Base-by-base conservation (phyloP, 1,140 invertebrate genomes). In the Argopecten irradians region DNA sequence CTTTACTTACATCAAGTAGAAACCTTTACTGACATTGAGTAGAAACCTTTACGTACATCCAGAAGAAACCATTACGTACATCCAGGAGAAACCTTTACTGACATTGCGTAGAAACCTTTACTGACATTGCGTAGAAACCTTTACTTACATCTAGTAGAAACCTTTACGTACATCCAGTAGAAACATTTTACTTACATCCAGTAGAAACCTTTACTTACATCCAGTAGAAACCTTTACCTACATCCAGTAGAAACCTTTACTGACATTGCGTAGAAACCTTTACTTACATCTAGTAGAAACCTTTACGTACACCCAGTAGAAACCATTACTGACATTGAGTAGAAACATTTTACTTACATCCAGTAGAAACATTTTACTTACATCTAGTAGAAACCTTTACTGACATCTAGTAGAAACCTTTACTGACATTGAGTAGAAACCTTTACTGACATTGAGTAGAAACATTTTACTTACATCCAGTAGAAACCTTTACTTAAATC, bases 271-370 rank as follows among this genome's bases (percentile, higher is more conserved):
- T 8, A 82, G 71, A 19, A 82, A 82, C 22, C 13, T 5, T 7
- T 43, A 87, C 36, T 87, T 87, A 87, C 86, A 34, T 87, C 83
- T 1, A 87, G 41, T 0, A 88, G 83, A 41, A 88, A 88, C 22
- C 85, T 34, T 41, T 85, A 86, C 34, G 55, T 86, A 86, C 86
- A 36, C 71, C 82, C 9, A 86, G 35, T 1, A 87, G 71, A 82
- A 87, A 87, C 28, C 83, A n/a, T n/a, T n/a, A n/a, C n/a, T n/a
- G n/a, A n/a, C n/a, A n/a, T n/a, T n/a, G n/a, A n/a, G n/a, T n/a
- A n/a, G n/a, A n/a, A n/a, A n/a, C n/a, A n/a, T n/a, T 34, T 83
- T 36, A 83, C 86, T 87, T 2, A 87, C 82, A 83, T 35, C 39
- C 39, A 39, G 13, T 39, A 13, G n/a, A n/a, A n/a, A n/a, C n/a